Evolutionary conservation across 1,140 invertebrate species (phyloP).

Genomic region (Sinella curviseta): DNA sequence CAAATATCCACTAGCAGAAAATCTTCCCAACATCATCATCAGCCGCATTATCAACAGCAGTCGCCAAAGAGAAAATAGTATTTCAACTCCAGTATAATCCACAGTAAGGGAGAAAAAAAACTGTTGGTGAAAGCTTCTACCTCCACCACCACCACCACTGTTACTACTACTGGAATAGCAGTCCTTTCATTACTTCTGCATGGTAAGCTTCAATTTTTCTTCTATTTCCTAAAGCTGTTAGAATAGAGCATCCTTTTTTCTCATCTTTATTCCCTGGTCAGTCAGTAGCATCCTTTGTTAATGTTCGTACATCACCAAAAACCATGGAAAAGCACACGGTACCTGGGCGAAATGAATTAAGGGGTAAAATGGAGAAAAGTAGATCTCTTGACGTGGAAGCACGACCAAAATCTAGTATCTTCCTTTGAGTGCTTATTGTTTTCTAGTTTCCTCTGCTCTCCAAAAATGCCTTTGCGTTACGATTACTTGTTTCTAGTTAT

Average conservation of each 20-base stretch:
- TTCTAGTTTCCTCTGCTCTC: background rate
- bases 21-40: too few relatives aligned
- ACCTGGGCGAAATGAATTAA: too few relatives aligned
- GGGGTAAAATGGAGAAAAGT: too few relatives aligned
- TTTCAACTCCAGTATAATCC: background rate
- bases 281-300: too few relatives aligned
- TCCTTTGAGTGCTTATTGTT: background rate
- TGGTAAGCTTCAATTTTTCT: conserved; percentile 5
- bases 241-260: too few relatives aligned
- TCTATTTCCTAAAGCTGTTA: background rate
- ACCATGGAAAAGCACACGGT: too few relatives aligned
- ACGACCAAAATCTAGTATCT: conserved; percentile 16
- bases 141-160: background rate
- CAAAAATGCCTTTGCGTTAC: background rate
- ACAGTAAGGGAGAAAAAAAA: background rate
- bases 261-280: too few relatives aligned
- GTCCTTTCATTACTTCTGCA: conserved; percentile 3
- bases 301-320: too few relatives aligned
- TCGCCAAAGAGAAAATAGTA: background rate
- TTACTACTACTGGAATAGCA: background rate
- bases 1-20: background rate
- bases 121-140: background rate
- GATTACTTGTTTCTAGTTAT: background rate
- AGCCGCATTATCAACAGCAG: background rate
- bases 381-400: background rate